Evolutionary conservation across 2,888 invertebrate genomes (phyloP), one percentile per base, ranked within the genome.

Genomic region (Ennomos erosarius): DNA sequence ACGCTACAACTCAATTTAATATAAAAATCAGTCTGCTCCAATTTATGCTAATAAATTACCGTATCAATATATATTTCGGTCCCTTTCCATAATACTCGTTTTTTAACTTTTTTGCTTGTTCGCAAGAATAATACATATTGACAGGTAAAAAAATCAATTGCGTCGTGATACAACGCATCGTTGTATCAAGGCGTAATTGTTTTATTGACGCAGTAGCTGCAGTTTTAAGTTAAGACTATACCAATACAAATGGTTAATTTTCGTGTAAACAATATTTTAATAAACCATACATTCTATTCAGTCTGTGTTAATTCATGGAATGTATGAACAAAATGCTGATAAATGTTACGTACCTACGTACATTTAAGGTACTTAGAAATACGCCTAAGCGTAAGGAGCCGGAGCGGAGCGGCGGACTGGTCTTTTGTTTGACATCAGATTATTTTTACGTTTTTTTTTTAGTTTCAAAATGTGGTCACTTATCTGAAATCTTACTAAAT

Each of bases 41-140:
- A 78, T 79, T 79, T 81, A 85, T 73, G 74, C 82, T 84, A 82
- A 76, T 75, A 75, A 26, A 74, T 75, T 78, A 80, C 73, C 74
- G 76, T 79, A 74, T 74, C 74, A 67, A 76, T 72, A 78, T 72
- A 78, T 77, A 71, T 82, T 85, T 88, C 85, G 88, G 88, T 88
- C 88, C 88, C 88, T 77, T 74, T 75, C 81, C 75, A 69, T 81
- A 88, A 87, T 86, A 88, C 85, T 85, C 73, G 66, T 71, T 71
- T 73, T 72, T 59, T 65, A 59, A 59, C 53, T 55, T 71, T 65
- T 66, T 26, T 16, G 16, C 59, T 55, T 60, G 65, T 72, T 73
- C 55, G 55, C 63, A 63, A 62, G 61, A 50, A 53, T 33, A 55
- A 55, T 69, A 55, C 53, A 49, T 42, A 62, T 57, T 60, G 45